phyloP scores from a whole-genome alignment of 2,888 invertebrate genomes.

The Vandiemenella viatica region DNA sequence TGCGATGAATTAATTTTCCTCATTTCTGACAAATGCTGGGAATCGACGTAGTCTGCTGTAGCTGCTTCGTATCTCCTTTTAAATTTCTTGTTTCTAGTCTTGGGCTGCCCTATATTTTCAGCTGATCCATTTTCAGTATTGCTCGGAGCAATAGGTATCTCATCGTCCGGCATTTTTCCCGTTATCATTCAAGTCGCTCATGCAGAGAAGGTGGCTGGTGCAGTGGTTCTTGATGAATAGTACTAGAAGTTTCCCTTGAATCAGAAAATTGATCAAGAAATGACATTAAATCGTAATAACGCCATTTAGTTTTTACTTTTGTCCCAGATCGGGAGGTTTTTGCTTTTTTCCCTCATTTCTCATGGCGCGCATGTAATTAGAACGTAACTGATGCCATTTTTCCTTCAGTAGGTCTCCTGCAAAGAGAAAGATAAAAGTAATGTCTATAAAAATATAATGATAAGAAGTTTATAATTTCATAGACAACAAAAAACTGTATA shows the following conservation, averaged over 20 bases:
- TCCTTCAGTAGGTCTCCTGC: constrained; percentile 1
- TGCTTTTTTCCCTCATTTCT: background rate
- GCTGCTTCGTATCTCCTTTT: background rate
- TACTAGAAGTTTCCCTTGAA: background rate
- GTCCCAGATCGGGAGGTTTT: background rate
- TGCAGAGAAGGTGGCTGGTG: background rate
- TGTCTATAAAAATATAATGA: no score
- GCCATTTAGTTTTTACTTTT: background rate
- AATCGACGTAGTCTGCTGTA: background rate
- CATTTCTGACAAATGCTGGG: background rate
- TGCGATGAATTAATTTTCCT: background rate
- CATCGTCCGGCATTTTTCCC: background rate
- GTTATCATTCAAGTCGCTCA: background rate
- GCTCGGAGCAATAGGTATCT: background rate
- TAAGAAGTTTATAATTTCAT: no score
- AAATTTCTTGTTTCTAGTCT: background rate
- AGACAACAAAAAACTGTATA: no score
- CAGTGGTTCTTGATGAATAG: background rate
- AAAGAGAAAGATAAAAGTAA: background rate
- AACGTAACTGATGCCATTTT: background rate
- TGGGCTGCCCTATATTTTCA: background rate
- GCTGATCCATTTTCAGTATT: background rate
- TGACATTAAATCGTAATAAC: background rate
- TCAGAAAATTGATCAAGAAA: background rate
- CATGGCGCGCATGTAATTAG: background rate